phyloP scores from a whole-genome alignment of 2,797 vertebrate species.

The Takifugu rubripes region DNA sequence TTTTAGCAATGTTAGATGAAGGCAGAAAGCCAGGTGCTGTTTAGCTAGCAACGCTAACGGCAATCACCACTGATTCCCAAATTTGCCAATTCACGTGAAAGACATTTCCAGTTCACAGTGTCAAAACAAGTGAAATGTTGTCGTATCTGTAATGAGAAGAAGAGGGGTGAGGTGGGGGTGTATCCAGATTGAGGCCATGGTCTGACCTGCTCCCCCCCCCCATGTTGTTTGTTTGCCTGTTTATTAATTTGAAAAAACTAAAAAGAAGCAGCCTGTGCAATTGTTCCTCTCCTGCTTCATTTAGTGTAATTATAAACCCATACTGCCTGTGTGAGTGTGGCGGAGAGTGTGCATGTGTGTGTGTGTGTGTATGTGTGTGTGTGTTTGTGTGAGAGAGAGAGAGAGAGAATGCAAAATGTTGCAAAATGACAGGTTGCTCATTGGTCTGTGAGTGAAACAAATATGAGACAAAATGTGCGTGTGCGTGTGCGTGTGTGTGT shows the following conservation, averaged over 20 bases:
- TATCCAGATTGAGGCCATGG: constrained; percentile 23
- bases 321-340: constrained; percentile 29
- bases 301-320: constrained; percentile 74
- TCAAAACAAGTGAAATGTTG: not conserved
- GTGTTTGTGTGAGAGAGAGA: constrained; percentile 14
- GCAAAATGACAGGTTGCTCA: constrained; percentile 65
- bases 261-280: constrained; percentile 69
- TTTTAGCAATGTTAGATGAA: too few species aligned
- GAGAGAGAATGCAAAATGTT: constrained; percentile 35
- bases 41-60: too few species aligned
- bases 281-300: constrained; percentile 75
- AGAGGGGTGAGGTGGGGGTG: too few species aligned
- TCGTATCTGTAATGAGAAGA: not conserved
- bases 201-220: constrained; percentile 33
- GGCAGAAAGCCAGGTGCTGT: too few species aligned
- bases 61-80: too few species aligned
- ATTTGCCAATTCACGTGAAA: too few species aligned
- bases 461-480: constrained; percentile 6
- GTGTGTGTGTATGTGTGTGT: constrained; percentile 9
- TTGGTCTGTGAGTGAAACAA: constrained; percentile 42
- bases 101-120: too few species aligned
- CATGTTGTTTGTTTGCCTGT: constrained; percentile 67
- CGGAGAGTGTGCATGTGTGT: constrained; percentile 6
- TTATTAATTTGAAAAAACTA: constrained; percentile 76
- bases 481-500: constrained; percentile 12